These are phyloP conservation scores for Salmo trutta DNA, from an alignment of 2,797 vertebrate species.

Conservation along the genomic window DNA sequence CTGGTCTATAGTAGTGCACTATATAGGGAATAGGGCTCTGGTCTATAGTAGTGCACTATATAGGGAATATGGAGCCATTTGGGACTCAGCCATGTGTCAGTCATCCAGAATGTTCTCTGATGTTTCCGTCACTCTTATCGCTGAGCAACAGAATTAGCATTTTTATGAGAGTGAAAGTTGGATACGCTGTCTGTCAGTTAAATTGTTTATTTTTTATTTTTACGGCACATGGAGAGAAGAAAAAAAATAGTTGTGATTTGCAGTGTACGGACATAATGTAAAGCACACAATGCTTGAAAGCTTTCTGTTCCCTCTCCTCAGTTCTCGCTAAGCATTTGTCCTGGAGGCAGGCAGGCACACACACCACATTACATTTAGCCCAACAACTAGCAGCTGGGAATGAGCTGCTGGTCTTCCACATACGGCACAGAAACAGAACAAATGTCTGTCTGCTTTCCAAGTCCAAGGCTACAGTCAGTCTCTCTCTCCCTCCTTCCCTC, in stretches of 20 bases:
- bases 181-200: constrained; percentile 39
- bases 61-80: not conserved
- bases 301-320: constrained; percentile 22
- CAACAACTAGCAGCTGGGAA: constrained; percentile 26
- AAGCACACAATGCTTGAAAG: constrained; percentile 38
- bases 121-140: constrained; percentile 26
- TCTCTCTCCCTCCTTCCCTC: not conserved
- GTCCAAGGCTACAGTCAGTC: constrained; percentile 4
- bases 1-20: not conserved
- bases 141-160: constrained; percentile 28
- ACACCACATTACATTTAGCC: constrained; percentile 11
- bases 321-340: constrained; percentile 30
- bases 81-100: not conserved
- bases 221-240: constrained; percentile 21
- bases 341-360: constrained; percentile 24
- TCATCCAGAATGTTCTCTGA: constrained; percentile 15
- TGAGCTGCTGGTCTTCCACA: constrained; percentile 46
- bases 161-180: constrained; percentile 16
- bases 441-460: constrained; percentile 29
- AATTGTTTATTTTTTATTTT: constrained; percentile 16
- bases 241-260: constrained; percentile 4
- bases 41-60: too few species aligned
- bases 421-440: constrained; percentile 41
- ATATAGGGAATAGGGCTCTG: not conserved
- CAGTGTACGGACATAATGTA: constrained; percentile 28